Evolutionary conservation across 2,797 vertebrate genomes (phyloP), one percentile per base, ranked within the genome.

Genomic region (Oceanodroma leucorhoa): DNA sequence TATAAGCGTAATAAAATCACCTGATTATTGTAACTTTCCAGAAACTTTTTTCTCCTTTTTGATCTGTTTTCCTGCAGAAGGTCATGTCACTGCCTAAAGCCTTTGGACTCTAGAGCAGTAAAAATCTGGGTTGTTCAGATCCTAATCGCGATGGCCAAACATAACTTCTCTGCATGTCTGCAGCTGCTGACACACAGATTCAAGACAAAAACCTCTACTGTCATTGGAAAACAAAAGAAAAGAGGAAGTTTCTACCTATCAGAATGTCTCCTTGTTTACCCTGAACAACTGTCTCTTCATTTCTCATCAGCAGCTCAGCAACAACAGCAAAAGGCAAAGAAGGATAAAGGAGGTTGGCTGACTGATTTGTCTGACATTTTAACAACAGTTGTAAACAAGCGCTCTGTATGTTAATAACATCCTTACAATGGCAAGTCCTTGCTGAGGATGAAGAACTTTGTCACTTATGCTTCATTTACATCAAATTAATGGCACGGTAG

Each of bases 351-450:
- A 70, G 19, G 34, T 2, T 67, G 24, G 13, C 21, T 77, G 73
- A 36, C 51, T 78, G 79, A 89, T 85, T 83, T 83, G 36, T 76
- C 75, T 93, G 92, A 54, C 88, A 91, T 58, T 94, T 94, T 82
- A 93, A 85, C 50, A 83, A 36, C 26, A 48, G 41, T 62, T 73
- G 90, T 89, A 87, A 93, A 77, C 60, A 64, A 72, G 69, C 77
- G 20, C 24, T 67, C 32, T 50, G 14, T 55, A 67, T 60, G 41
- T 81, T 91, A 71, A 60, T 80, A 87, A 73, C 2, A 0, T 65
- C 80, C 77, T 73, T 60, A 60, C 57, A 58, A 70, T 16, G 38
- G 55, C 65, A 83, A 88, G 40, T 71, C 80, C 64, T 87, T 95
- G 58, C 75, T 87, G 23, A 76, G 50, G 38, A 91, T 91, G 81